Evolutionary conservation across 2,113 vertebrate species (phyloP).

Genomic region (Astur gentilis): DNA sequence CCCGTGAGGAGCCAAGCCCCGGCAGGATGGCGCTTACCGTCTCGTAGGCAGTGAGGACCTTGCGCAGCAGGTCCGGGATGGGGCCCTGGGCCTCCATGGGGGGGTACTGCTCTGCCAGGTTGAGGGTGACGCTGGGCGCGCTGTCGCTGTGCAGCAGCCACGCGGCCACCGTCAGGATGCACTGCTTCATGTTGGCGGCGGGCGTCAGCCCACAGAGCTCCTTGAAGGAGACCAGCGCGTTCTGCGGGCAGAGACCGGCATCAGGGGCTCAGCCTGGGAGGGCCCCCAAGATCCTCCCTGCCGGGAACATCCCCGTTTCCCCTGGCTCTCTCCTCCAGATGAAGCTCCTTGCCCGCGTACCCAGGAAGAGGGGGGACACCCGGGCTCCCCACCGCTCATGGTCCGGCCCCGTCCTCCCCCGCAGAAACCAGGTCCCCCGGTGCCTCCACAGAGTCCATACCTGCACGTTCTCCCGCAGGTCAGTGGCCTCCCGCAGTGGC

Average conservation of each 20-base stretch:
- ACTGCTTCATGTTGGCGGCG: constrained; percentile 92
- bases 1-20: fast-evolving
- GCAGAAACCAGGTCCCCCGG: fast-evolving
- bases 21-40: constrained; percentile 64
- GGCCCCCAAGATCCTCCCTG: fast-evolving
- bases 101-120: constrained; percentile 86
- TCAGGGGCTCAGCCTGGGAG: neutral
- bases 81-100: constrained; percentile 87
- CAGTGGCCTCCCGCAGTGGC: constrained; percentile 88
- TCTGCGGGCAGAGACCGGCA: constrained; percentile 63
- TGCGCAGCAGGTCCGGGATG: constrained; percentile 86
- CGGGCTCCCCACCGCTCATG: fast-evolving
- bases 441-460: constrained; percentile 14
- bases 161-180: constrained; percentile 85
- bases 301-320: fast-evolving
- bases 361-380: neutral
- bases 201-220: constrained; percentile 90
- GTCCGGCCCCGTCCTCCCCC: neutral
- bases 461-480: constrained; percentile 91
- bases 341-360: fast-evolving
- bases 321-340: neutral
- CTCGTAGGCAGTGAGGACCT: constrained; percentile 88
- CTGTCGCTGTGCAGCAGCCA: constrained; percentile 90
- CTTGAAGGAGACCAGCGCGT: constrained; percentile 91
- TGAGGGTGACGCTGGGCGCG: constrained; percentile 77